These are phyloP conservation scores for Adelphocoris suturalis DNA, from an alignment of 2,888 invertebrate genomes.

Conservation along the genomic window DNA sequence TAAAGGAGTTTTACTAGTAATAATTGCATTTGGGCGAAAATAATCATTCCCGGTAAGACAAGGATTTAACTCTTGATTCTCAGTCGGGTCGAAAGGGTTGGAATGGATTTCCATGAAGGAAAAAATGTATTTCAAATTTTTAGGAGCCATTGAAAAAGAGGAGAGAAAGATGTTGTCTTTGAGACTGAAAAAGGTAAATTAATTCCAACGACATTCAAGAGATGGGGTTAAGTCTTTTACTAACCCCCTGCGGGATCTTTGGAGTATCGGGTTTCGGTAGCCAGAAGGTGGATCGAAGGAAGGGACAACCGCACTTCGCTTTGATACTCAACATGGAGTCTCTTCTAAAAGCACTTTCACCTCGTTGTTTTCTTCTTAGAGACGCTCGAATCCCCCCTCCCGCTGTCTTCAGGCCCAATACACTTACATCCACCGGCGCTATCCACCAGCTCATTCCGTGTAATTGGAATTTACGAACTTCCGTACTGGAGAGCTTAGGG, in stretches of 20 bases:
- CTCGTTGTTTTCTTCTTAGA: slow-evolving; percentile 25
- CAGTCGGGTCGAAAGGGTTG: no score
- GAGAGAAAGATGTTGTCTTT: neutral
- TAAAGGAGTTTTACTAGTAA: no score
- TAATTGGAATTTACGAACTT: slow-evolving; percentile 7
- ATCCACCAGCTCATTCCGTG: neutral
- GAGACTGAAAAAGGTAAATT: neutral
- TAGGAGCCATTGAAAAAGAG: no score
- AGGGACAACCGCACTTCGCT: neutral
- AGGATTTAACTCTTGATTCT: no score
- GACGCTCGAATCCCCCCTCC: neutral
- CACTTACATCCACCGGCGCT: neutral
- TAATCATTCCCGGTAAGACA: no score
- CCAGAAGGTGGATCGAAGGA: neutral
- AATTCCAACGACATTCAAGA: neutral
- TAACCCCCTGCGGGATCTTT: neutral
- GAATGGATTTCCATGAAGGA: no score
- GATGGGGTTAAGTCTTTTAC: neutral
- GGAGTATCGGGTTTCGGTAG: neutral
- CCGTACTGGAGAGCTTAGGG: neutral
- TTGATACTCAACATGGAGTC: slow-evolving; percentile 23
- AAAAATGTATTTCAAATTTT: no score
- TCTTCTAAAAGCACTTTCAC: slow-evolving; percentile 34
- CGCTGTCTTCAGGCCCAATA: neutral
- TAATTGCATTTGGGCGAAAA: no score